A percentile compares a stretch with the other conserved stretches of the same genome.
Conservation (phyloP, 2,797 vertebrate species). For the Enteromius anoplus region DNA sequence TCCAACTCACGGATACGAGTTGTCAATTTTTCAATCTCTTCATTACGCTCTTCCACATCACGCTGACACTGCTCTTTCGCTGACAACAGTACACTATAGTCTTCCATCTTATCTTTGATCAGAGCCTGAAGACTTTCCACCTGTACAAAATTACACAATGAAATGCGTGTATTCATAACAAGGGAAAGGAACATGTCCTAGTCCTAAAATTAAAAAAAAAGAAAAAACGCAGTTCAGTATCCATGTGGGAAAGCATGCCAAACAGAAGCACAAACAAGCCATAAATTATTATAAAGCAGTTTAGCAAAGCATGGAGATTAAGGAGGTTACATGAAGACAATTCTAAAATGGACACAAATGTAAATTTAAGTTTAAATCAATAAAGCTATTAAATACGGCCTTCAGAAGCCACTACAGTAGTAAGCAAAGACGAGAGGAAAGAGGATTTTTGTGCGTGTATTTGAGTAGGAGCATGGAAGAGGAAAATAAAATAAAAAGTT, state of each 20-base stretch:
- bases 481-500: constrained; percentile 18
- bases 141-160: constrained; percentile 66
- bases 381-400: constrained; percentile 46
- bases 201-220: neutral
- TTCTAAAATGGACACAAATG: too few relatives aligned
- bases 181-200: neutral
- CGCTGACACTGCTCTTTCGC: constrained; percentile 84
- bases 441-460: neutral
- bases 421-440: constrained; percentile 60
- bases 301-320: neutral
- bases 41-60: constrained; percentile 81
- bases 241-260: too few relatives aligned
- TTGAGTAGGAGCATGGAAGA: neutral
- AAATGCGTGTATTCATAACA: neutral
- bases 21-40: constrained; percentile 86
- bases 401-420: constrained; percentile 54
- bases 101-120: constrained; percentile 86
- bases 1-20: constrained; percentile 83
- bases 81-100: constrained; percentile 78
- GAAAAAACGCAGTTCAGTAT: neutral
- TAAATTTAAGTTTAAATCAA: too few relatives aligned
- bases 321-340: neutral
- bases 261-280: neutral
- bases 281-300: neutral
- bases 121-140: constrained; percentile 87